Evolutionary conservation across 2,888 invertebrate genomes (phyloP).

Genomic region (Euproctis similis): DNA sequence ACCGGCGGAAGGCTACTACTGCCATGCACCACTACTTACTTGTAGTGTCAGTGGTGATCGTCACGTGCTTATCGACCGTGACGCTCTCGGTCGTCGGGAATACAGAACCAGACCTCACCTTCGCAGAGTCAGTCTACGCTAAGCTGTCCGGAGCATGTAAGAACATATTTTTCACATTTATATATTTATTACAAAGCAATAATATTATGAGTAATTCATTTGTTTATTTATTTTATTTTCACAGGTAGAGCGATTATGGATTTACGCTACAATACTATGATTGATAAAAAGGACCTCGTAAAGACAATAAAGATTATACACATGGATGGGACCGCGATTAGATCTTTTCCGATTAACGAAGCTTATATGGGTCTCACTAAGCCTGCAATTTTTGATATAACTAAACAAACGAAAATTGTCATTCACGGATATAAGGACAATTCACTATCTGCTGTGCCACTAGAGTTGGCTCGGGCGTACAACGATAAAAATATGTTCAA

Average conservation of each 20-base stretch:
- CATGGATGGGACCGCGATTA: slow-evolving; percentile 36
- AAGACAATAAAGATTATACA: slow-evolving; percentile 60
- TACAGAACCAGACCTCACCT: slow-evolving; percentile 39
- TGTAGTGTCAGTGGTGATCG: slow-evolving; percentile 36
- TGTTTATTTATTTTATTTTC: slow-evolving; percentile 7
- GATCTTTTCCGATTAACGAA: slow-evolving; percentile 51
- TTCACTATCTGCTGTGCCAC: slow-evolving; percentile 57
- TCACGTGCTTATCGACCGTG: slow-evolving; percentile 26
- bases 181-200: slow-evolving; percentile 11
- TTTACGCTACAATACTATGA: slow-evolving; percentile 45
- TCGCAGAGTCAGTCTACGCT: slow-evolving; percentile 59
- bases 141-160: slow-evolving; percentile 65
- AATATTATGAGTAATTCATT: background rate
- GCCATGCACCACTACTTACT: slow-evolving; percentile 50
- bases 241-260: slow-evolving; percentile 67
- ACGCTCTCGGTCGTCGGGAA: slow-evolving; percentile 20
- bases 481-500: slow-evolving; percentile 64
- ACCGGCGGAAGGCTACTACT: slow-evolving; percentile 50
- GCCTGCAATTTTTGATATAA: slow-evolving; percentile 53
- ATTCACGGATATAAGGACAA: slow-evolving; percentile 68
- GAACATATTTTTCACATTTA: slow-evolving; percentile 33
- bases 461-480: slow-evolving; percentile 58
- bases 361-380: slow-evolving; percentile 49
- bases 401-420: slow-evolving; percentile 62
- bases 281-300: slow-evolving; percentile 43